Base-by-base conservation (phyloP, 2,113 vertebrate genomes). In the Willisornis vidua region DNA sequence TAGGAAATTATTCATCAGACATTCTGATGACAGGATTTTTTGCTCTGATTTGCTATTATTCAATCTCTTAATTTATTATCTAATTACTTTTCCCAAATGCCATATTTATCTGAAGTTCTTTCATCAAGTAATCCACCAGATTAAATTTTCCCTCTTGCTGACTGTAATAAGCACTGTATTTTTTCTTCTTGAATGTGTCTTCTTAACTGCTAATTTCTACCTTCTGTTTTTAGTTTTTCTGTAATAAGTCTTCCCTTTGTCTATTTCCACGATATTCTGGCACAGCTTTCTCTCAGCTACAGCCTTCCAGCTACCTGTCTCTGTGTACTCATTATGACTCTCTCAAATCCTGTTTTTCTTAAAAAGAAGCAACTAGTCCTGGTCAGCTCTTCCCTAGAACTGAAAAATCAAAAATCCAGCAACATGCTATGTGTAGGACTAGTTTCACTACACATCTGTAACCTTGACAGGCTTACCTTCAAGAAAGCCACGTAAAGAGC, bases 1-100 rank as follows among this genome's bases (percentile, higher is more conserved):
- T 83, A 80, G 17, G 43, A 83, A 94, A 74, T 59, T 77, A 86
- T 70, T 85, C 52, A 58, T 37, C 13, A 85, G 29, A 74, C 87
- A 78, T 68, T 41, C 26, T 43, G 46, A 58, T 24, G 58, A 87
- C 43, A 31, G 46, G 46, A 92, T 87, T 85, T 73, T 88, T 87
- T 94, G 5, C 51, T 35, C 35, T 73, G 35, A 51, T 93, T 95
- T 90, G 12, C 26, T 94, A 23, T 87, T 91, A 59, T 33, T 52
- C 20, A 59, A 14, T 83, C 20, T 89, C 74, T 74, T 87, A 63
- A 74, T 87, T 67, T 94, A 91, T 85, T 58, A 66, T 70, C 67
- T 94, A 89, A 88, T 84, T 85, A 90, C 35, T 59, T 94, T 91
- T 85, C 67, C 48, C 58, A 94, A 91, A 90, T 79, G 63, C 26